A percentile compares a stretch with the other conserved stretches of the same genome.
phyloP scores from a whole-genome alignment of 2,888 invertebrate species.

The Tetragnatha montana region DNA sequence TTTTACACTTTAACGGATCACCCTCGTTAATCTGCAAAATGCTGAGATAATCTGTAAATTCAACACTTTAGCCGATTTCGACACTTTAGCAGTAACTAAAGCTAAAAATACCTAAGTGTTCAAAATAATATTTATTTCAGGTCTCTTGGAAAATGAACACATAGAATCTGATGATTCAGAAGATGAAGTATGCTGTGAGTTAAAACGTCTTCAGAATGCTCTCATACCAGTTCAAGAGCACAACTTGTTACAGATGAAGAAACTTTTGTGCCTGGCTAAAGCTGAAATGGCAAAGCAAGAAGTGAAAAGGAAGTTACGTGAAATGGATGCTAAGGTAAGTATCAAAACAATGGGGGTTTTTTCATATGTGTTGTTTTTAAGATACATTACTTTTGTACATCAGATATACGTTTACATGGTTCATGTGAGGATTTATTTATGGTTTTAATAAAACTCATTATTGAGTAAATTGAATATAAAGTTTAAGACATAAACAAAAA shows the following conservation, averaged over 20 bases:
- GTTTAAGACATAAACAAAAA: too few species aligned
- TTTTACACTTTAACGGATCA: too few species aligned
- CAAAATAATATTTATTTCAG: constrained; percentile 75
- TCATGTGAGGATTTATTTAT: too few species aligned
- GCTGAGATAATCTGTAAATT: too few species aligned
- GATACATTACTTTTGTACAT: neutral
- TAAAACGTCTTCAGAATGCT: constrained; percentile 75
- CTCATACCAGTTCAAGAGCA: constrained; percentile 77
- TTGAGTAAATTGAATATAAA: too few species aligned
- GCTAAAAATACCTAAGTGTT: neutral
- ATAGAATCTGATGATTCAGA: neutral
- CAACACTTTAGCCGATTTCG: too few species aligned
- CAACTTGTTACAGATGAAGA: constrained; percentile 85
- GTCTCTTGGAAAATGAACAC: constrained; percentile 76
- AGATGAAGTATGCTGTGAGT: constrained; percentile 90
- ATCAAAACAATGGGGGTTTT: too few species aligned
- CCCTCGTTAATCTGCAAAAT: too few species aligned
- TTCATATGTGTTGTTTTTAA: too few species aligned
- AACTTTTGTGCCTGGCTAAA: constrained; percentile 83
- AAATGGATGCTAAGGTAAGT: constrained; percentile 80
- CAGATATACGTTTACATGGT: too few species aligned
- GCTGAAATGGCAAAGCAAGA: constrained; percentile 88
- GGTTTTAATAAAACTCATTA: too few species aligned
- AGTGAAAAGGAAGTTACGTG: constrained; percentile 84
- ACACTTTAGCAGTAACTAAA: neutral